phyloP scores from a whole-genome alignment of 2,113 vertebrate species.

The Xenopus laevis region DNA sequence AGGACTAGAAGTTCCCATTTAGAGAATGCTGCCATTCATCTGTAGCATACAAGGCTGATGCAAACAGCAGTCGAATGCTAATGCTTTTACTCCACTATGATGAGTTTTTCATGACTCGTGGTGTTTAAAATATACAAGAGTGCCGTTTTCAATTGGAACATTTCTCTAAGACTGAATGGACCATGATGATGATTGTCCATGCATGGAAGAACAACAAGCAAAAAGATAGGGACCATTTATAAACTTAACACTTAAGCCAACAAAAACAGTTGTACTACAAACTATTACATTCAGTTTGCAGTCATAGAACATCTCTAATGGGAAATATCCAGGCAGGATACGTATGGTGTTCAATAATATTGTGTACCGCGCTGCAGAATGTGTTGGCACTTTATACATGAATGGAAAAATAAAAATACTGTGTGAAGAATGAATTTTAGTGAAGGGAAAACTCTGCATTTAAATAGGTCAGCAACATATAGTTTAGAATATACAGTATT shows the following conservation, averaged over 20 bases:
- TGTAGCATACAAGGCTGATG: constrained; percentile 62
- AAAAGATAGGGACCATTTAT: constrained; percentile 76
- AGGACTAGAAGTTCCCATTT: constrained; percentile 55
- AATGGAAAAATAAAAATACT: too few relatives aligned
- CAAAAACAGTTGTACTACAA: constrained; percentile 73
- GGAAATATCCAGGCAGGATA: too few relatives aligned
- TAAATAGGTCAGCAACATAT: too few relatives aligned
- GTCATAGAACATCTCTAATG: constrained; percentile 27
- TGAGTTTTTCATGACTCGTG: constrained; percentile 74
- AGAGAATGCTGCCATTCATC: constrained; percentile 63
- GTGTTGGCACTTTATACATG: too few relatives aligned
- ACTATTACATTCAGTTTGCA: constrained; percentile 72
- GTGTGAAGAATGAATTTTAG: too few relatives aligned
- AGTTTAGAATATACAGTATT: too few relatives aligned
- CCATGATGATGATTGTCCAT: constrained; percentile 72
- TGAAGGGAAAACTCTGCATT: too few relatives aligned
- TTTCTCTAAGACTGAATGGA: constrained; percentile 64
- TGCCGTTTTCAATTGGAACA: constrained; percentile 73
- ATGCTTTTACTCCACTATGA: constrained; percentile 66
- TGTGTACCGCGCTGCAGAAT: too few relatives aligned
- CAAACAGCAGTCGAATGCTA: constrained; percentile 56
- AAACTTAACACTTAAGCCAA: constrained; percentile 72
- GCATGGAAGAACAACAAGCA: constrained; percentile 76
- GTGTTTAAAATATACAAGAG: constrained; percentile 66
- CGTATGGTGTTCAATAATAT: too few relatives aligned